Base-by-base conservation (phyloP, 2,797 vertebrate genomes). In the Bucorvus abyssinicus region DNA sequence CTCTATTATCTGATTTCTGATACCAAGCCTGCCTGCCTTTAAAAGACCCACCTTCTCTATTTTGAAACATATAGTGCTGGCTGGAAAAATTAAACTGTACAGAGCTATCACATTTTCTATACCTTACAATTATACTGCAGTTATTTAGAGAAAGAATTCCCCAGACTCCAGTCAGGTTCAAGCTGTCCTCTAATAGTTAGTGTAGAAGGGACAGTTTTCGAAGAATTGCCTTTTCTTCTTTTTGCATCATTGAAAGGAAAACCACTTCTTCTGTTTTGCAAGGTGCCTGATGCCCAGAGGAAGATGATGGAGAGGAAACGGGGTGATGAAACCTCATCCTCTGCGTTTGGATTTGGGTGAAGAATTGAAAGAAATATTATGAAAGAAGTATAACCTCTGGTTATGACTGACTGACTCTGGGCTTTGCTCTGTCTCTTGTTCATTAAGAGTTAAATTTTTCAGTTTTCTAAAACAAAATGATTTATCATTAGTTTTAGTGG, bases 271-370 rank as follows among this genome's bases (percentile, higher is more conserved):
- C 20, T 69, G 22, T 27, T 84, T 75, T 70, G 7, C 10, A 78
- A 63, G 8, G 14, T 52, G 16, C 7, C 27, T 69, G n/a, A 57
- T 36, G 80, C 9, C 3, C 42, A 60, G 11, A 65, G 45, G 45
- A 47, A 20, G 45, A 19, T 47, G 19, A 47, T 47, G 45, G 45
- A 47, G 45, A 47, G 45, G 45, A 47, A 22, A 47, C 38, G 38
- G 38, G 38, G 38, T 40, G 38, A 12, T 40, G 38, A 40, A 40
- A 40, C 38, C 12, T 40, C 38, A 10, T 57, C 14, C 24, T 60
- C 16, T 0, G 0, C 0, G 0, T 57, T 64, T 57, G 32, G 11
- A 4, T 56, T 82, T 36, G 14, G 23, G 12, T 63, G 49, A 13
- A 61, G 32, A 89, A 24, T 34, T 83, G 52, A 83, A 93, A 21